Evolutionary conservation across 1,140 invertebrate genomes (phyloP), one percentile per base, ranked within the genome.

Genomic region (Drosophila seguyi): DNA sequence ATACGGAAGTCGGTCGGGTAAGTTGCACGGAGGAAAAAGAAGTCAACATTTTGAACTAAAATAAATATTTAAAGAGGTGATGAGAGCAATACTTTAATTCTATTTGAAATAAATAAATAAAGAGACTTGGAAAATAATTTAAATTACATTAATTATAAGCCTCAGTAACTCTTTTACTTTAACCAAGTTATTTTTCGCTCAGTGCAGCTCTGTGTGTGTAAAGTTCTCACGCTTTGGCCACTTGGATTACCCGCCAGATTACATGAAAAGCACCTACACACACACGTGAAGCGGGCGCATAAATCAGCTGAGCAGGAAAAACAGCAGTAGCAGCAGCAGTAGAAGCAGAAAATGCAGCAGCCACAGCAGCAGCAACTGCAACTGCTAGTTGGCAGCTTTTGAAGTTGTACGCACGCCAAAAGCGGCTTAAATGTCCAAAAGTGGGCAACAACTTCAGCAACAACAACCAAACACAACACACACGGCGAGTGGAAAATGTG

Each of bases 391-490:
- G 76, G 50, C 75, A 60, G 75, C 76, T 79, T 79, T 79, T 79
- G 76, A 79, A 87, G 84, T 88, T 88, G 85, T 90, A 90, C 86
- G 86, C 85, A 90, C 80, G 85, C 85, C 85, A 90, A 90, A 90
- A 86, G 85, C 86, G 86, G 85, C 86, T 90, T 90, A 90, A 90
- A 90, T 90, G 85, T 90, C 85, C 85, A 90, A 90, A 77, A 90
- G 86, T 90, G 85, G 85, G 76, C 71, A 79, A 87, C 81, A 82
- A 86, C 78, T 81, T 41, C 36, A 60, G 20, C 39, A 45, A 29
- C 48, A 50, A 73, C 56, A 81, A 59, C 82, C 78, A 50, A 55
- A 63, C 38, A 31, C 66, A 73, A 16, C 61, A 50, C 47, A 47
- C 66, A 60, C 41, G 60, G 55, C 47, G 62, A 82, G 82, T 88